Evolutionary conservation across 2,797 vertebrate genomes (phyloP), one percentile per base, ranked within the genome.

Genomic region (Fundulus diaphanus): DNA sequence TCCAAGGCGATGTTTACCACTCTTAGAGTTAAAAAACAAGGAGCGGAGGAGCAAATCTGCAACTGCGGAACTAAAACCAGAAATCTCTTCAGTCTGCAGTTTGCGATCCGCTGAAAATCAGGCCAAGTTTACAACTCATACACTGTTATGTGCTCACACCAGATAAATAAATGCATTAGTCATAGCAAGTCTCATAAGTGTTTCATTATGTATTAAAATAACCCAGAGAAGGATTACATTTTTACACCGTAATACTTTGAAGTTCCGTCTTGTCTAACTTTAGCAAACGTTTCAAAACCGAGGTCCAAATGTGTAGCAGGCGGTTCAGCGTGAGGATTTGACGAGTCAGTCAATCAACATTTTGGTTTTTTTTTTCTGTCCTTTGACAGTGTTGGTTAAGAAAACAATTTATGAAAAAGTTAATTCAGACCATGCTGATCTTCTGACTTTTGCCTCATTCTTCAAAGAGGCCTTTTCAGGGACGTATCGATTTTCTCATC

Each of bases 71-170:
- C 29, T 1, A 85, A 72, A 77, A 40, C 42, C 68, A 81, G 88
- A 87, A 65, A 56, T 77, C 70, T 79, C 82, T 82, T 90, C 84
- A 78, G 88, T 88, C 63, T 68, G 27, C 74, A 72, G 77, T 91
- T 89, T 93, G 88, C 80, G 76, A 85, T 0, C 79, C 67, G 78
- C 82, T 92, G 91, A 87, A 90, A 91, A 89, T 79, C 75, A 89
- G 82, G 85, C 83, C 76, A 80, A 80, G 79, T 81, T 82, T 69
- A 74, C 71, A 57, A 77, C 67, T 54, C 52, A 77, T 33, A 69
- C 70, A 74, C 74, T 59, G 72, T 80, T 59, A 79, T 59, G 31
- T 57, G 73, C 31, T 67, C 78, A 78, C 37, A 80, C 73, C 78
- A 57, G 68, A 57, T 80, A 78, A 73, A 68, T 81, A 79, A 71